Conservation (phyloP, 2,113 vertebrate species). For the Caloenas nicobarica region DNA sequence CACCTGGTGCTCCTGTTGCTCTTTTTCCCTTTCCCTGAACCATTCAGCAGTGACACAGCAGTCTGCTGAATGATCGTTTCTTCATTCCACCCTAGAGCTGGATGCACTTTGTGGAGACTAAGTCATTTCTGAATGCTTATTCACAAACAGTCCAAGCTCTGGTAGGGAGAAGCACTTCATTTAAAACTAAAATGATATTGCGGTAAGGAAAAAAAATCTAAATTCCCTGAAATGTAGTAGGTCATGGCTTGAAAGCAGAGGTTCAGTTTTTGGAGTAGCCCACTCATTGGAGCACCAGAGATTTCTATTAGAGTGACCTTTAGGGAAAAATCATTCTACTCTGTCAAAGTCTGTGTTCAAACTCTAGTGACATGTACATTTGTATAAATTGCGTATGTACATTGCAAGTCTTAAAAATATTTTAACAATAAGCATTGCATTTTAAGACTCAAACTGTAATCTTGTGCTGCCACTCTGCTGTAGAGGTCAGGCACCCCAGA, state of each 20-base stretch:
- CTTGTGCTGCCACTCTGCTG: neutral
- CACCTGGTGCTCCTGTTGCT: neutral
- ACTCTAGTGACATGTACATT: conserved; percentile 10
- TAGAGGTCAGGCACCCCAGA: conserved; percentile 4
- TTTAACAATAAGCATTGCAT: conserved; percentile 25
- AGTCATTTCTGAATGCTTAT: neutral
- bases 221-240: neutral
- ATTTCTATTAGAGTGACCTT: neutral
- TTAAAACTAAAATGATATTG: neutral
- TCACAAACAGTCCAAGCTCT: neutral
- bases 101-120: neutral
- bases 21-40: neutral
- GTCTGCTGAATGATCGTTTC: neutral
- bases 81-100: neutral
- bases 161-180: neutral
- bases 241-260: neutral
- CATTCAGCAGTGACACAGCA: conserved; percentile 18
- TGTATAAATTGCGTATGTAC: conserved; percentile 30
- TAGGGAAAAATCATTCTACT: neutral
- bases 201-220: neutral
- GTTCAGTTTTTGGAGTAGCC: neutral
- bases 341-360: conserved; percentile 24
- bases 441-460: conserved; percentile 31
- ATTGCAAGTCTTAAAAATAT: conserved; percentile 4
- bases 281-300: neutral